Percentiles rank a stretch among this genome's conserved stretches.
Evolutionary conservation across 2,113 vertebrate genomes (phyloP).

Genomic region (Apteryx owenii): DNA sequence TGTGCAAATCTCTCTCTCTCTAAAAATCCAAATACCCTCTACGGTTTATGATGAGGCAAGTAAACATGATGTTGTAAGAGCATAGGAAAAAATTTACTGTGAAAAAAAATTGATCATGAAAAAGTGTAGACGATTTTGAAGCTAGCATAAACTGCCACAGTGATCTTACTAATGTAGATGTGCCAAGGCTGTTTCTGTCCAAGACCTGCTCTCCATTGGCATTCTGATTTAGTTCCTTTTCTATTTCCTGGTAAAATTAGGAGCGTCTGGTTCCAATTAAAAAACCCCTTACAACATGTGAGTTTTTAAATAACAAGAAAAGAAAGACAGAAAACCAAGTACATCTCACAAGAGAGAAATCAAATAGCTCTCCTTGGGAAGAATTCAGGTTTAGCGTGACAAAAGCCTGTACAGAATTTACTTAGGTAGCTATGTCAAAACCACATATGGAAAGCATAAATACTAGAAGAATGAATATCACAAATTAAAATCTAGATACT

Average conservation of each 20-base stretch:
- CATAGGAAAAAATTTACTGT: neutral
- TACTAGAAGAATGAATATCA: neutral
- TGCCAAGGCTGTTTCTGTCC: neutral
- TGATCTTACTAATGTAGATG: neutral
- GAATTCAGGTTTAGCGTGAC: neutral
- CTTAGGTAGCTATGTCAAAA: neutral
- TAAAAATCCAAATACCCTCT: neutral
- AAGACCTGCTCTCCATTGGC: fast-evolving
- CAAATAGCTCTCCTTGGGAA: neutral
- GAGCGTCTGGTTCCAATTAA: neutral
- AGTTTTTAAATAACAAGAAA: neutral
- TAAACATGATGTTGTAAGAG: neutral
- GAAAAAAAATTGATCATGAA: neutral
- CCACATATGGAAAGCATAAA: neutral
- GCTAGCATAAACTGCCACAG: neutral
- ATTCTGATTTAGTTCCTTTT: neutral
- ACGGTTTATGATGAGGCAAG: neutral
- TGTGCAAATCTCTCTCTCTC: neutral
- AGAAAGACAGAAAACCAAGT: neutral
- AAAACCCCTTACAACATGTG: neutral
- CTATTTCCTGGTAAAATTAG: neutral
- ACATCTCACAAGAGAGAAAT: neutral
- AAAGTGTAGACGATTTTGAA: neutral
- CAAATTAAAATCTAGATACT: neutral
- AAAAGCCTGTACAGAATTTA: neutral